Percentiles rank a stretch among this genome's conserved stretches.
These are phyloP conservation scores for Todus mexicanus DNA, from an alignment of 2,797 vertebrate species.

Conservation along the genomic window DNA sequence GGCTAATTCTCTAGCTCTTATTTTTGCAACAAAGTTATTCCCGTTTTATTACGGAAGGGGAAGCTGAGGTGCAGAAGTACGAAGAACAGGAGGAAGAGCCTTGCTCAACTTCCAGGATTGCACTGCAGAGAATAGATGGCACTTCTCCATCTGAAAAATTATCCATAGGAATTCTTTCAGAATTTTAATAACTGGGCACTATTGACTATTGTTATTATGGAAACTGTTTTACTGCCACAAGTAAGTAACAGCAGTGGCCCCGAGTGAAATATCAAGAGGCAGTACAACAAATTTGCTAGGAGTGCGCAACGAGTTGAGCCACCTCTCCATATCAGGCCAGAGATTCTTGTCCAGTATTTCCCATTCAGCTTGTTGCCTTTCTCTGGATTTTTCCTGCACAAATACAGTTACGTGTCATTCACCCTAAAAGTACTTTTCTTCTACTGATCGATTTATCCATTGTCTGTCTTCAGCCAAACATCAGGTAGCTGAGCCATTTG, in stretches of 20 bases:
- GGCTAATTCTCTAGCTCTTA: background rate
- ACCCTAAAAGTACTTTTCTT: constrained; percentile 3
- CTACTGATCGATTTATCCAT: background rate
- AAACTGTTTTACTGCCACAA: background rate
- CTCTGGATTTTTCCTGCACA: constrained; percentile 3
- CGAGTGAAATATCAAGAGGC: background rate
- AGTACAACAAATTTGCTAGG: background rate
- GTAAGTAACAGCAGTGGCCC: background rate
- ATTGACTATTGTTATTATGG: background rate
- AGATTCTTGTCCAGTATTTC: background rate
- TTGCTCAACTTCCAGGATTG: background rate
- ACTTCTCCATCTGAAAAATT: background rate
- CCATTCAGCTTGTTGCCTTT: background rate
- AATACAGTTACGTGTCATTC: background rate
- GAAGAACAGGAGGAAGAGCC: background rate
- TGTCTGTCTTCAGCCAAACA: background rate
- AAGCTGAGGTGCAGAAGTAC: background rate
- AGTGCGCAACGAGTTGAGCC: background rate
- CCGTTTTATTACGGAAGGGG: background rate
- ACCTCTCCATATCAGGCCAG: background rate
- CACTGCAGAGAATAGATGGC: background rate
- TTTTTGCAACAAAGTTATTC: background rate
- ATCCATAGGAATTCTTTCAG: background rate
- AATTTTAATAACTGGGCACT: rapidly evolving
- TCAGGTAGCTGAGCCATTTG: background rate